These are phyloP conservation scores for Gnatocerus cornutus DNA, from an alignment of 2,888 invertebrate genomes.

Conservation along the genomic window DNA sequence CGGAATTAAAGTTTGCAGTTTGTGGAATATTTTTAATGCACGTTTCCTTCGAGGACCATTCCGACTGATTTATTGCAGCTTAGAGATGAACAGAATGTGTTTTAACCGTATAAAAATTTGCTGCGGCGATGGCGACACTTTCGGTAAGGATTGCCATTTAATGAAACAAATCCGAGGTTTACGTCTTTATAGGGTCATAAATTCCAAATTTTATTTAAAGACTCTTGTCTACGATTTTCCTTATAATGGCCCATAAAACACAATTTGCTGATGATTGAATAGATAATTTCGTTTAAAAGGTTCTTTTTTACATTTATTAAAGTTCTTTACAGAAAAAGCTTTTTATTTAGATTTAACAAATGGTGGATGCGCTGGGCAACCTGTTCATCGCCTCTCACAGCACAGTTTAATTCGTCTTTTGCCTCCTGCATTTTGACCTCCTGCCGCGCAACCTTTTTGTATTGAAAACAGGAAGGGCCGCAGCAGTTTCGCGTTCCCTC, in stretches of 20 bases:
- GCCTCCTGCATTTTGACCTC: constrained; percentile 2
- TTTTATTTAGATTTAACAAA: too few species aligned
- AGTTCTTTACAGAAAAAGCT: too few species aligned
- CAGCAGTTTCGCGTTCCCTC: constrained; percentile 24
- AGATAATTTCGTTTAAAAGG: constrained; percentile 17
- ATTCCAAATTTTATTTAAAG: constrained; percentile 17
- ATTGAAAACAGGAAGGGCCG: constrained; percentile 40
- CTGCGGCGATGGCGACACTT: constrained; percentile 25
- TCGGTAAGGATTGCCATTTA: constrained; percentile 22
- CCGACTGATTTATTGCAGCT: constrained; percentile 29
- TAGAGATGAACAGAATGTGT: constrained; percentile 23
- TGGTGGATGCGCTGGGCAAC: too few species aligned
- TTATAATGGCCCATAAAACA: constrained; percentile 9
- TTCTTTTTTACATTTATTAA: too few species aligned
- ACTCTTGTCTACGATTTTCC: constrained; percentile 5
- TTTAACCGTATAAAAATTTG: constrained; percentile 35
- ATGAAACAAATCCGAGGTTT: constrained; percentile 25
- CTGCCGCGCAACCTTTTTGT: constrained; percentile 34
- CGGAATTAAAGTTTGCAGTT: background rate
- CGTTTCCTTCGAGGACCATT: constrained; percentile 21
- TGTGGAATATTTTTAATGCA: constrained; percentile 15
- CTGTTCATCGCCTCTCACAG: too few species aligned
- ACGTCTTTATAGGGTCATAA: constrained; percentile 19
- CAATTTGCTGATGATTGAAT: constrained; percentile 7
- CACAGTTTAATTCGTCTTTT: too few species aligned